A percentile compares a stretch with the other conserved stretches of the same genome.
These are phyloP conservation scores for Diadophis punctatus DNA, from an alignment of 2,113 vertebrate genomes.

Conservation along the genomic window DNA sequence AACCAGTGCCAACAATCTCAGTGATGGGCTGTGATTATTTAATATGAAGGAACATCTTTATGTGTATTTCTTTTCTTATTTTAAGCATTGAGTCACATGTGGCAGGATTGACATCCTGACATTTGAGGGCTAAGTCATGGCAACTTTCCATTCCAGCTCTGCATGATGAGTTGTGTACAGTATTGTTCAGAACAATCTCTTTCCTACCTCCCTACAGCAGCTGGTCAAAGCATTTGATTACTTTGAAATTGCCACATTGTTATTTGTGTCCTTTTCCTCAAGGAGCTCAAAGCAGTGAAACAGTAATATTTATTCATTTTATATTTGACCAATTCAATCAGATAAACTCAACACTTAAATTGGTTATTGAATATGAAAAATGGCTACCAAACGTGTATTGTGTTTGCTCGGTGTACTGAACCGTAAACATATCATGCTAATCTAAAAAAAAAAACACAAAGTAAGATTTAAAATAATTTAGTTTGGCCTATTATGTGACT, in stretches of 20 bases:
- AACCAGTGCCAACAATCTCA: background rate
- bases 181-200: background rate
- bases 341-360: background rate
- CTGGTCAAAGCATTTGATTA: background rate
- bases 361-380: background rate
- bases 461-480: background rate
- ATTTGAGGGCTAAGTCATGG: background rate
- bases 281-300: background rate
- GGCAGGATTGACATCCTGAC: background rate
- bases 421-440: background rate
- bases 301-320: background rate
- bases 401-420: background rate
- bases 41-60: background rate
- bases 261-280: background rate
- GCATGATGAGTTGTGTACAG: background rate
- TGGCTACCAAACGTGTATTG: background rate
- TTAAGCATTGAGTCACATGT: background rate
- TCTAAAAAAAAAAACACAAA: background rate
- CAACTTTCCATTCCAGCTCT: background rate
- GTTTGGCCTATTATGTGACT: background rate
- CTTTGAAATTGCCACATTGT: background rate
- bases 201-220: background rate
- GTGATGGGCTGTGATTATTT: background rate
- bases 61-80: background rate
- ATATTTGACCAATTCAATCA: background rate